Conservation (phyloP, 1,140 invertebrate genomes). For the Drosophila melanica region DNA sequence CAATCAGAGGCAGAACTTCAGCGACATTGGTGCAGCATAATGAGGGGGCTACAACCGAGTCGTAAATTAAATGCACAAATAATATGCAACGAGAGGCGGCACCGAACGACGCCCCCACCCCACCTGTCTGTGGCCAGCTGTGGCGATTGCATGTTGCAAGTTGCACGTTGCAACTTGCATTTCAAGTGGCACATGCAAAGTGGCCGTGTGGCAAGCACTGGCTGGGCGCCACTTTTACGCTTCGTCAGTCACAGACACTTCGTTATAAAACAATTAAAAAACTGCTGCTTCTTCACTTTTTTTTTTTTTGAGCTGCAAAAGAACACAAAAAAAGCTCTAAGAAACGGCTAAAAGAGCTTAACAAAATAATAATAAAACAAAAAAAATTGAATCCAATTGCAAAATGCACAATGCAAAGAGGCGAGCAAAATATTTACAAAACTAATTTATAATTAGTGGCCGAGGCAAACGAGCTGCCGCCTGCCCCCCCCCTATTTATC, state of each 20-base stretch:
- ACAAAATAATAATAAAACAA: slow-evolving; percentile 1
- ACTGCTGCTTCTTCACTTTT: slow-evolving; percentile 7
- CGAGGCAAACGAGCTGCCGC: slow-evolving; percentile 12
- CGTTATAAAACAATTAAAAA: slow-evolving; percentile 80
- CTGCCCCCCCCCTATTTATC: too few relatives aligned
- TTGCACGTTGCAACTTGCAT: slow-evolving; percentile 70
- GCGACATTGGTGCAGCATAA: slow-evolving; percentile 67
- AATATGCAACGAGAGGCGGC: slow-evolving; percentile 53
- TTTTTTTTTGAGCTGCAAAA: not conserved
- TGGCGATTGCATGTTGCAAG: slow-evolving; percentile 67
- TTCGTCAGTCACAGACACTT: slow-evolving; percentile 75
- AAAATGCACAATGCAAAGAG: slow-evolving; percentile 40
- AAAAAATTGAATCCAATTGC: slow-evolving; percentile 23
- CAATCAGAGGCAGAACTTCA: slow-evolving; percentile 59
- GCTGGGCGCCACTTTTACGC: slow-evolving; percentile 71
- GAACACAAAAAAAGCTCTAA: not conserved
- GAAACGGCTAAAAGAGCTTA: not conserved
- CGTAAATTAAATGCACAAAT: slow-evolving; percentile 77
- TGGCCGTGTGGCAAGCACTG: slow-evolving; percentile 32
- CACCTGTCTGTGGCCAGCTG: slow-evolving; percentile 16
- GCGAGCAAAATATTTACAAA: slow-evolving; percentile 76
- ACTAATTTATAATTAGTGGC: slow-evolving; percentile 75
- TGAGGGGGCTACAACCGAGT: slow-evolving; percentile 45
- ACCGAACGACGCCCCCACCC: slow-evolving; percentile 15
- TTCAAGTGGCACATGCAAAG: slow-evolving; percentile 67